Evolutionary conservation across 2,113 vertebrate species (phyloP), one percentile per base, ranked within the genome.

Genomic region (Macheiramphus alcinus): DNA sequence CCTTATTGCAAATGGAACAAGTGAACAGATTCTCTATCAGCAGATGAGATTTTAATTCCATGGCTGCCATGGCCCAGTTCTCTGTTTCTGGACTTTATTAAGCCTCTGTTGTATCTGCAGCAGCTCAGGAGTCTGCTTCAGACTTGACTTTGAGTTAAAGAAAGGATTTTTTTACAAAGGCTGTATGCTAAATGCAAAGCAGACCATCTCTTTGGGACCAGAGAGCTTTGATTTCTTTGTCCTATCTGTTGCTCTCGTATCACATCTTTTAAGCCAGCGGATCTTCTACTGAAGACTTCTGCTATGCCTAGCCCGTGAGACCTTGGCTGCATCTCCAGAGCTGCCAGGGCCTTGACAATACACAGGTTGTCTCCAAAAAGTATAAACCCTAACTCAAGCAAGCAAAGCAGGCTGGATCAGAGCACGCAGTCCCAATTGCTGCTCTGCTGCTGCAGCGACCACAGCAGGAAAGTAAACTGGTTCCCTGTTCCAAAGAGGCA

Each of bases 181-280:
- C 42, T 62, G 50, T 79, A 70, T 66, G 79, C 55, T 86, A 55
- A 90, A 88, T 31, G 59, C 47, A 80, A 79, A 93, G 61, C 92
- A 86, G 66, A 74, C 32, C n/a, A 9, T 76, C 40, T 91, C 45
- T 78, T 26, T 68, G 68, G 85, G 68, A 74, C 80, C 63, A n/a
- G 63, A 86, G 63, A 13, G 62, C 94, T 91, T 93, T 72, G 81
- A 76, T 91, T 93, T 84, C 88, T 91, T 86, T 84, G 29, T 93
- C 15, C 25, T 50, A 45, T 19, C 67, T 26, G 6, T 62, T 83
- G 53, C 66, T 86, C 31, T 58, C 48, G 27, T 59, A 11, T 71
- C 34, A 43, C 74, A 32, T 86, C 66, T 58, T 76, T 59, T 38
- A 94, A 92, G 66, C 34, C 59, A 65, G 48, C 4, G 9, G 38